Base-by-base conservation (phyloP, 2,797 vertebrate genomes). In the Rhynchotus rufescens region DNA sequence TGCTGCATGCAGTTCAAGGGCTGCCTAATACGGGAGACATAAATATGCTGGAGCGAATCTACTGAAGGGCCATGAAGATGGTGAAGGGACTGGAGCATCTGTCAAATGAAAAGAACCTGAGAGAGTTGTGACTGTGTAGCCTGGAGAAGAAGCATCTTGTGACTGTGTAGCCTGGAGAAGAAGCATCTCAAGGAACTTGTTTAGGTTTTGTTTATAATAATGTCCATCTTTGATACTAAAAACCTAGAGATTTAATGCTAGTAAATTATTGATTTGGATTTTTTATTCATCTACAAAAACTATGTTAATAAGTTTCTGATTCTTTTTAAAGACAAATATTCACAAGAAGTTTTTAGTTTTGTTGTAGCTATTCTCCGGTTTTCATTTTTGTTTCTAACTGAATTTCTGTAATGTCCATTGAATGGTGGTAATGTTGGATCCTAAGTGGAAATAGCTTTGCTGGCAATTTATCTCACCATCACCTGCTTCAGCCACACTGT, bases 401-500 rank as follows among this genome's bases (percentile, higher is more conserved):
- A 77, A 38, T 2, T 71, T 17, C 6, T 26, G 2, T 22, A 60
- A 8, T 68, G 12, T 8, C 9, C 65, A 15, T 4, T 40, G 51
- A 57, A 86, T 57, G 5, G 12, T 36, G 15, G 8, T 22, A 64
- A 84, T 86, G 4, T 12, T 82, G 45, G 3, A 86, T 80, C 77
- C 82, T 62, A 62, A 68, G n/a, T 65, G 38, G 25, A 62, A 84
- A 80, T n/a, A 83, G 13, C 25, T 80, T 32, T 59, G 32, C 68
- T 90, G 88, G 84, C 61, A 85, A 47, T 69, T 85, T 88, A 15
- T 83, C 49, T 72, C 28, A 26, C 17, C 66, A 59, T 88, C 92
- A 83, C 36, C 76, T 94, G 81, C 30, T 88, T 65, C 90, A 93
- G 90, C 49, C 88, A 84, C 44, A 65, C 3, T 65, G 57, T 82